Base-by-base conservation (phyloP, 2,113 vertebrate species). In the Xiphophorus couchianus region DNA sequence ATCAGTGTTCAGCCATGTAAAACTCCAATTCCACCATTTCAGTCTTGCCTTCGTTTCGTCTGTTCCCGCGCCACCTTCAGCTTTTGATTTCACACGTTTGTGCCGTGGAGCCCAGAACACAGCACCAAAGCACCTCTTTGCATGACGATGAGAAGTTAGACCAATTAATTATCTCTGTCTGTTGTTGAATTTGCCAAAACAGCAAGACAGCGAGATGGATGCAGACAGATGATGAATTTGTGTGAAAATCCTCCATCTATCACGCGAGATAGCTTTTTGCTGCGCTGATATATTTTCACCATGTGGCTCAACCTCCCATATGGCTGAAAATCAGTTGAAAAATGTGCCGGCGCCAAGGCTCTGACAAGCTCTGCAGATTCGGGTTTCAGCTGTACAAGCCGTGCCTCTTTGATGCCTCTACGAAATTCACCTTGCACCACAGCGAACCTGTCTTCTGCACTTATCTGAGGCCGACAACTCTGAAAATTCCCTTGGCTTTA, bases 291-390 rank as follows among this genome's bases (percentile, higher is more conserved):
- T 76, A 51, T 78, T 80, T 86, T 86, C 30, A 5, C 61, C 35
- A 54, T 78, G 42, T 72, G 73, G 68, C 74, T 77, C 39, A 85
- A 79, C 61, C 66, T 67, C 48, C 68, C 54, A 58, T 78, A 63
- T 84, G 60, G 74, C 85, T 86, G 60, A 30, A 80, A 91, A 89
- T 83, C 74, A 80, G 80, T 83, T 87, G 74, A 84, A 82, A 86
- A 90, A 88, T 80, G 51, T 66, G 62, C 78, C 54, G 4, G 76
- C 83, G 87, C 81, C 84, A 86, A 74, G 71, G 74, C 71, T 89
- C 63, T 89, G 83, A 88, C 81, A 90, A 88, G 84, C 79, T 87
- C 68, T 80, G 82, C 87, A 78, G 80, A 84, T 85, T 82, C 70
- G 58, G 48, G 48, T 80, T 88, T 90, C 86, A 66, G 7, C 79